Base-by-base conservation (phyloP, 2,888 invertebrate genomes). In the Hyposoter dolosus region DNA sequence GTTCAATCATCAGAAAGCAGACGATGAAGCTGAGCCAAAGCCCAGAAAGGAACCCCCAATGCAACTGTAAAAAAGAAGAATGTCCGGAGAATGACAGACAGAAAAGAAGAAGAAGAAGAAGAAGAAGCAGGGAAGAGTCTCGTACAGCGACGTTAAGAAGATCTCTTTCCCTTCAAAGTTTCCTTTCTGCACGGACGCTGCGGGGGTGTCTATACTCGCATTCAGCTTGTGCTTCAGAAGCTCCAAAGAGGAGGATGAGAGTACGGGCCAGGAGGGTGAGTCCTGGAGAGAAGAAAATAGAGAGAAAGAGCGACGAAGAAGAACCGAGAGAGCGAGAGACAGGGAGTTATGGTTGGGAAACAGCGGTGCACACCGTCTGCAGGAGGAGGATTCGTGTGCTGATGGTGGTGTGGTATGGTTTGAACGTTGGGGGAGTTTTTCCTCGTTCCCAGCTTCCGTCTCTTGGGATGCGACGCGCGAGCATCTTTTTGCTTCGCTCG, bases 401-500 rank as follows among this genome's bases (percentile, higher is more conserved):
- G 88, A 84, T 86, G 87, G 60, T 77, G 84, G 80, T 80, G 79
- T 79, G 84, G 79, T 85, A 66, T 83, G 83, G 87, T 82, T 86
- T 47, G 76, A 82, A 85, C 86, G 83, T 86, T 85, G 83, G 85
- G 85, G 86, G 86, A 88, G 87, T 94, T 93, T 91, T 91, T 91
- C 89, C 90, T 90, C 90, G 90, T 90, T 89, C 90, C 88, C 84
- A 65, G 89, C 87, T 90, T 89, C 90, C 90, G 90, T 91, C 90
- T 91, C 90, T 89, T 88, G 88, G 88, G 88, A 88, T 89, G 89
- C 83, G 89, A 88, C 87, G 89, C 86, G 88, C 85, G 77, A 82
- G 88, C 92, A 94, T 94, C 94, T 94, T 94, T 94, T 94, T 94
- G 93, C 93, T 53, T 93, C 92, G 92, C 93, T 93, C 93, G 92